These are phyloP conservation scores for Rhinophrynus dorsalis DNA, from an alignment of 2,797 vertebrate genomes.

Conservation along the genomic window DNA sequence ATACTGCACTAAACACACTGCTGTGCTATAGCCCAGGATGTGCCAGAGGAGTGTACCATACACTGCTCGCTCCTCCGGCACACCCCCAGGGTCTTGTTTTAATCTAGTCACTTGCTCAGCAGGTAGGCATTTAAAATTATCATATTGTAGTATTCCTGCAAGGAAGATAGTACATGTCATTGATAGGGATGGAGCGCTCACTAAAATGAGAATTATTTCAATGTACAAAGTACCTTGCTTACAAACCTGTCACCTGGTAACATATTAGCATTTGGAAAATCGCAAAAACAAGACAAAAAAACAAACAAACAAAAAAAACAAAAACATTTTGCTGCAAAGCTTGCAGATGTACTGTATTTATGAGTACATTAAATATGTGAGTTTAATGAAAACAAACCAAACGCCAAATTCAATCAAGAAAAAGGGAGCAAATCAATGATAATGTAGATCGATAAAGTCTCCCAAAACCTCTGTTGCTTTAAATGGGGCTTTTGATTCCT, in stretches of 20 bases:
- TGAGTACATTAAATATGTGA: conserved; percentile 4
- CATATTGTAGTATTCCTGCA: conserved; percentile 58
- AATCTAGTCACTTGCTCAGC: conserved; percentile 54
- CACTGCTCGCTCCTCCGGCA: neutral
- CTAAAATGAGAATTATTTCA: conserved; percentile 51
- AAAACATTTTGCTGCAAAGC: conserved; percentile 53
- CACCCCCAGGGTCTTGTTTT: neutral
- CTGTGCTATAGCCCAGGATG: conserved; percentile 55
- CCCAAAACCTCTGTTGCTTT: too few relatives aligned
- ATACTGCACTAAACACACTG: conserved; percentile 58
- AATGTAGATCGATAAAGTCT: too few relatives aligned
- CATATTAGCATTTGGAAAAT: conserved; percentile 54
- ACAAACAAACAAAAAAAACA: too few relatives aligned
- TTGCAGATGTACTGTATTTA: conserved; percentile 48
- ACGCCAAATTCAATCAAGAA: too few relatives aligned
- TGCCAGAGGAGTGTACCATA: neutral
- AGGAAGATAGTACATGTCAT: conserved; percentile 56
- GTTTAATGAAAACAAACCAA: conserved; percentile 55
- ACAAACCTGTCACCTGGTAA: conserved; percentile 54
- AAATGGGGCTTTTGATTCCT: too few relatives aligned
- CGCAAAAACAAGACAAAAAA: conserved; percentile 48
- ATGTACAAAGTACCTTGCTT: conserved; percentile 53
- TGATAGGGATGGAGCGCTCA: conserved; percentile 54
- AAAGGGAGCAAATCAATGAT: too few relatives aligned
- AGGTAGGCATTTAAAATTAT: conserved; percentile 56